These are phyloP conservation scores for Cydia pomonella DNA, from an alignment of 1,140 invertebrate species.

Conservation along the genomic window DNA sequence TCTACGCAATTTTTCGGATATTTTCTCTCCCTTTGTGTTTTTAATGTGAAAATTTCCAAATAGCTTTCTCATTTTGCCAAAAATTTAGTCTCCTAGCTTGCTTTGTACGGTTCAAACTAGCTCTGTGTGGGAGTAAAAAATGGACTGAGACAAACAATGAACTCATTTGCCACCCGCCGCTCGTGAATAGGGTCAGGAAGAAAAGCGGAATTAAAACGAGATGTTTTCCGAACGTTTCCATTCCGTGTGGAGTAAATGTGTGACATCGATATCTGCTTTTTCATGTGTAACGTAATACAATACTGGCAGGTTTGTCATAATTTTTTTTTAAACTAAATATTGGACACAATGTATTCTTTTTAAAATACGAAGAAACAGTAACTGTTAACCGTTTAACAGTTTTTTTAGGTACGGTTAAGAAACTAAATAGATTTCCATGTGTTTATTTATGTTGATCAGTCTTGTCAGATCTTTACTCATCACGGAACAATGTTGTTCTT, in stretches of 20 bases:
- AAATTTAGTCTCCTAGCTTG: constrained; percentile 21
- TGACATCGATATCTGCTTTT: not conserved
- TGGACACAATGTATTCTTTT: too few relatives aligned
- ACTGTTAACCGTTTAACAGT: too few relatives aligned
- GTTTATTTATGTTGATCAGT: too few relatives aligned
- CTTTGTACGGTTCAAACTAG: constrained; percentile 29
- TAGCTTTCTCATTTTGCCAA: constrained; percentile 18
- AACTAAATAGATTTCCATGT: too few relatives aligned
- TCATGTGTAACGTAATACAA: too few relatives aligned
- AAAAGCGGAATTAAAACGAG: constrained; percentile 10
- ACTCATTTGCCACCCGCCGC: constrained; percentile 38
- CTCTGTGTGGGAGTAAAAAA: constrained; percentile 36
- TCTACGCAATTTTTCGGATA: not conserved
- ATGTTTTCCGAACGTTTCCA: constrained; percentile 38
- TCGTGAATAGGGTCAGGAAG: constrained; percentile 17
- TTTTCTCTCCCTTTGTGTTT: constrained; percentile 1
- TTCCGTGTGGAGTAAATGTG: constrained; percentile 45
- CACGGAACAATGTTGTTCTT: too few relatives aligned
- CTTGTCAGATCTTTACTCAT: too few relatives aligned
- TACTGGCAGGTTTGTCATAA: too few relatives aligned
- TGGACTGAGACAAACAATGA: constrained; percentile 37
- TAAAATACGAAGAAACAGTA: too few relatives aligned
- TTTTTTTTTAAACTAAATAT: too few relatives aligned
- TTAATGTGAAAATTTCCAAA: not conserved
- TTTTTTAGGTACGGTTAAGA: too few relatives aligned